phyloP scores from a whole-genome alignment of 2,888 invertebrate species.

The Perithous albicinctus region DNA sequence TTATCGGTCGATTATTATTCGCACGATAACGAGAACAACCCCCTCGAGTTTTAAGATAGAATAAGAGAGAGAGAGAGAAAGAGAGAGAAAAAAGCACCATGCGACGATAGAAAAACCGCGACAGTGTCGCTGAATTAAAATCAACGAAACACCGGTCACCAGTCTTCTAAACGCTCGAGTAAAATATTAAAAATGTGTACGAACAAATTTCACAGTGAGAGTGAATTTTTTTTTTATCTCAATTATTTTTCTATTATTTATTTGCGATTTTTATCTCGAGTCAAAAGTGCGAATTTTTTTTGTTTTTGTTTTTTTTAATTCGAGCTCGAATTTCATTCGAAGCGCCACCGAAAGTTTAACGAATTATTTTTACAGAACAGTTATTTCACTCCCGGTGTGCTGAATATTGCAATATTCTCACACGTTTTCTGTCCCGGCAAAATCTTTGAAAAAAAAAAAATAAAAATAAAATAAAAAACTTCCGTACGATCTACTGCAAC shows the following conservation, averaged over 20 bases:
- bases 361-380: neutral
- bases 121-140: neutral
- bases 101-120: constrained; percentile 30
- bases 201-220: neutral
- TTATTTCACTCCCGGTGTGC: neutral
- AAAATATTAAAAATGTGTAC: constrained; percentile 16
- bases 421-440: constrained; percentile 3
- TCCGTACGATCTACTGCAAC: constrained; percentile 12
- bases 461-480: too few species aligned
- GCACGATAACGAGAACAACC: constrained; percentile 39
- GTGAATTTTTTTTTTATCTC: neutral
- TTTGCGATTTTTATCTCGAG: too few species aligned
- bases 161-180: constrained; percentile 29
- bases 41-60: neutral
- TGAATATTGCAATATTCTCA: constrained; percentile 5
- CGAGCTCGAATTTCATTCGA: neutral
- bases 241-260: too few species aligned
- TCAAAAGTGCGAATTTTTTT: too few species aligned
- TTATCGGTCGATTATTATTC: constrained; percentile 39
- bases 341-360: neutral
- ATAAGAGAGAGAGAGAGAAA: neutral
- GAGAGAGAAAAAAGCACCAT: constrained; percentile 55
- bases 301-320: neutral
- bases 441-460: neutral
- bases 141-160: neutral